Evolutionary conservation across 2,888 invertebrate species (phyloP), one percentile per base, ranked within the genome.

Genomic region (Melieria picta): DNA sequence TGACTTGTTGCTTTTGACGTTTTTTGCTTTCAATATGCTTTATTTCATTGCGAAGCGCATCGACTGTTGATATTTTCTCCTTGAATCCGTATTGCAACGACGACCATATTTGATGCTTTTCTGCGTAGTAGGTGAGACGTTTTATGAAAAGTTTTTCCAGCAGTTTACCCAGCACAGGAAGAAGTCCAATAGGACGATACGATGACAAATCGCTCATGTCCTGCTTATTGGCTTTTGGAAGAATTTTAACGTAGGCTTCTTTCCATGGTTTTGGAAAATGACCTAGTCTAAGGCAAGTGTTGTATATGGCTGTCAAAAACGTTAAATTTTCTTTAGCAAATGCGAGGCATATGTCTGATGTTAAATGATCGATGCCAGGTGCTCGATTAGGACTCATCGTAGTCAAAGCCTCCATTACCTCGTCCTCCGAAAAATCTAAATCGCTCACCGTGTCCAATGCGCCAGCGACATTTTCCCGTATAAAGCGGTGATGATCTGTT

Each of bases 1-100:
- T 13, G 7, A 63, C 63, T 16, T 47, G 61, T 7, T 11, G 45
- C 4, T 46, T 43, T 13, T 46, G 10, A 48, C 63, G 13, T 48
- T 11, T 63, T 63, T 63, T 46, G n/a, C 30, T 13, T 47, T 63
- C 11, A n/a, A 63, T 47, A 7, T 48, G 63, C 7, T 63, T 7
- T 5, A 63, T 48, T 6, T 48, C 48, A 16, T 47, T 47, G 13
- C 13, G 48, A 3, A 63, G n/a, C 9, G 50, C 48, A 13, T 48
- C 63, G 11, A 10, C n/a, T 10, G 2, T 10, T 4, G 60, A 60
- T 10, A 16, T 43, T 60, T 60, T 45, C 13, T 60, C 13, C 9
- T 43, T 16, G n/a, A 60, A 60, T 9, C 60, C 43, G n/a, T 11
- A 60, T 30, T 60, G 43, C 11, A 45, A 45, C 10, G n/a, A 11